Base-by-base conservation (phyloP, 2,888 invertebrate genomes). In the Yponomeuta malinellus region DNA sequence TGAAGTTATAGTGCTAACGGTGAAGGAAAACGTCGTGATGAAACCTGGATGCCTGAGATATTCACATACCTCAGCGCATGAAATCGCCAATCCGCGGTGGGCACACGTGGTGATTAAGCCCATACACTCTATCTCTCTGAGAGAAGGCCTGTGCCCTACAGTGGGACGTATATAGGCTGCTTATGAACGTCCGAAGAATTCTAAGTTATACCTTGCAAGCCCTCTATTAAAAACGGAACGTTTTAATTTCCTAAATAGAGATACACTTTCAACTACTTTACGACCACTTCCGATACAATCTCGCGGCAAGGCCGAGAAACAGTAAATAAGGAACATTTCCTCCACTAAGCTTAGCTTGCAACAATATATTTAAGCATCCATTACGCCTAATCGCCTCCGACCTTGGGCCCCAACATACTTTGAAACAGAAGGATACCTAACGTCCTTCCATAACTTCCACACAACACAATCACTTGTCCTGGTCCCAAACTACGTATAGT, bases 331-430 rank as follows among this genome's bases (percentile, higher is more conserved):
- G 52, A 59, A 15, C 52, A 15, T 59, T 59, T 59, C 52, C 52
- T 59, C 15, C 15, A 59, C 52, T 59, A 59, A 59, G 52, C 52
- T 59, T 59, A 69, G 48, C 48, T 43, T 52, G 31, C 48, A 66
- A 31, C 65, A 65, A 65, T 65, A 65, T 65, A 65, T 65, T 65
- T 65, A 65, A 65, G 65, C 31, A 33, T 29, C 31, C 65, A 65
- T 65, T 65, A 65, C 29, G 65, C 65, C 31, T 65, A 65, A 65
- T 65, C 65, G 65, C 31, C 33, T 31, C 29, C 65, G 29, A 12
- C 65, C 31, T 9, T 33, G 33, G 12, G 52, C 12, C 52, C 52
- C 52, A 59, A 59, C 15, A 59, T 43, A 8, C 43, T 43, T 43
- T 43, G 1, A 59, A 59, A 59, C 15, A 15, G 15, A 59, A 59